A percentile compares a stretch with the other conserved stretches of the same genome.
Conservation (phyloP, 2,113 vertebrate species). For the Prolemur simus region DNA sequence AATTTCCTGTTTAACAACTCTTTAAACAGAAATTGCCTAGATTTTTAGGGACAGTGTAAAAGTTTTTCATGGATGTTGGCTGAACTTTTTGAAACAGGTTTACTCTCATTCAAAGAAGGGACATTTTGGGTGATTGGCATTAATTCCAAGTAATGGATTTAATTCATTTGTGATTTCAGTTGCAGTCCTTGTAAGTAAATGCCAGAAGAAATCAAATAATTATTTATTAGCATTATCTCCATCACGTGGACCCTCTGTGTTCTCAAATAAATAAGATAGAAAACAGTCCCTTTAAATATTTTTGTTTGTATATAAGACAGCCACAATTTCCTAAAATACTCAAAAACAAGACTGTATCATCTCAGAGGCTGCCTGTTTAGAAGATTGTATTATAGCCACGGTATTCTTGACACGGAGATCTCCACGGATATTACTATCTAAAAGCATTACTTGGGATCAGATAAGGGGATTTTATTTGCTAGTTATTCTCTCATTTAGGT, state of each 20-base stretch:
- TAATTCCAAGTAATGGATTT: background rate
- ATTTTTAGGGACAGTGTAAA: background rate
- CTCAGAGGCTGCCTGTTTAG: background rate
- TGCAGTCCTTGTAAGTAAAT: background rate
- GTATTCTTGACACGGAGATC: accelerated
- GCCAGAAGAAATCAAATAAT: background rate
- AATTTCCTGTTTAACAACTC: background rate
- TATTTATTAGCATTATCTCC: background rate
- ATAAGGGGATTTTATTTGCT: background rate
- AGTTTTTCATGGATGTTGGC: background rate
- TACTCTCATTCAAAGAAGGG: background rate
- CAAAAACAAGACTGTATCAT: background rate
- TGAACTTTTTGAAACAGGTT: background rate
- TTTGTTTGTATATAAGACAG: accelerated
- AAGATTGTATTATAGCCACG: accelerated
- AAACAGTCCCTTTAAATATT: background rate
- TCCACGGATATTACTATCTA: background rate
- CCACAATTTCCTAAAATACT: background rate
- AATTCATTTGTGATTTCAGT: background rate
- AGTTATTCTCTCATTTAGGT: background rate
- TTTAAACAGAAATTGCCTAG: background rate
- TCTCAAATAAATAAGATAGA: background rate
- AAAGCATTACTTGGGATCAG: accelerated
- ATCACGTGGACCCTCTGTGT: background rate
- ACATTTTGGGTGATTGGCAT: background rate